A percentile compares a stretch with the other conserved stretches of the same genome.
phyloP scores from a whole-genome alignment of 2,888 invertebrate genomes.

The Caenorhabditis sp. region DNA sequence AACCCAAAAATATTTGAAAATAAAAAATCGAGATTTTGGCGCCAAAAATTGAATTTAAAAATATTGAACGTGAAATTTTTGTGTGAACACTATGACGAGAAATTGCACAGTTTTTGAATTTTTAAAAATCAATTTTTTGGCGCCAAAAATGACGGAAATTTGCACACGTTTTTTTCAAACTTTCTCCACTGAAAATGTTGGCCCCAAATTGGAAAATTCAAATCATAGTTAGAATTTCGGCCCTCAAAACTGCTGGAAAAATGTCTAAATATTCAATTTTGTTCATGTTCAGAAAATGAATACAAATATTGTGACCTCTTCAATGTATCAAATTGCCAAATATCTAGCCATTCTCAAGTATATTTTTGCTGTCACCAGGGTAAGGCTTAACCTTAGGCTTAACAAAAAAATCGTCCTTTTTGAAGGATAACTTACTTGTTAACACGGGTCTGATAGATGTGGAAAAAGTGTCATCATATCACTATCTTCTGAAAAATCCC shows the following conservation, averaged over 20 bases:
- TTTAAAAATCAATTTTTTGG: too few species aligned
- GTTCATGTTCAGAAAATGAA: slow-evolving; percentile 21
- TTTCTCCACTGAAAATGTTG: neutral
- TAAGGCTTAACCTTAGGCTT: neutral
- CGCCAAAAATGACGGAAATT: too few species aligned
- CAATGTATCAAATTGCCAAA: slow-evolving; percentile 15
- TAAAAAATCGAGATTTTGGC: too few species aligned
- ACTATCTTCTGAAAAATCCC: slow-evolving; percentile 24
- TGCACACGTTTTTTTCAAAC: too few species aligned
- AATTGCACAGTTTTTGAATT: too few species aligned
- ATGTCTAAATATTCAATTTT: too few species aligned
- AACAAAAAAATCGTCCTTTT: too few species aligned
- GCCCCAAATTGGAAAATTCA: neutral
- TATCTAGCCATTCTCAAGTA: slow-evolving; percentile 12
- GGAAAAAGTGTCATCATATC: slow-evolving; percentile 20
- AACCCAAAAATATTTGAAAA: too few species aligned
- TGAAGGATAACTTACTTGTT: slow-evolving; percentile 11
- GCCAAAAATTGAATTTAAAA: too few species aligned
- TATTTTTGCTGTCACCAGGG: slow-evolving; percentile 4
- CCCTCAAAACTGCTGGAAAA: too few species aligned
- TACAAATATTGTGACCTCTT: slow-evolving; percentile 11
- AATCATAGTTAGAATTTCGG: neutral
- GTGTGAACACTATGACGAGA: too few species aligned
- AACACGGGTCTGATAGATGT: slow-evolving; percentile 7
- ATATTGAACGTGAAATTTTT: too few species aligned